A percentile compares a stretch with the other conserved stretches of the same genome.
Conservation (phyloP, 2,113 vertebrate species). For the Microcebus lehilahytsara region DNA sequence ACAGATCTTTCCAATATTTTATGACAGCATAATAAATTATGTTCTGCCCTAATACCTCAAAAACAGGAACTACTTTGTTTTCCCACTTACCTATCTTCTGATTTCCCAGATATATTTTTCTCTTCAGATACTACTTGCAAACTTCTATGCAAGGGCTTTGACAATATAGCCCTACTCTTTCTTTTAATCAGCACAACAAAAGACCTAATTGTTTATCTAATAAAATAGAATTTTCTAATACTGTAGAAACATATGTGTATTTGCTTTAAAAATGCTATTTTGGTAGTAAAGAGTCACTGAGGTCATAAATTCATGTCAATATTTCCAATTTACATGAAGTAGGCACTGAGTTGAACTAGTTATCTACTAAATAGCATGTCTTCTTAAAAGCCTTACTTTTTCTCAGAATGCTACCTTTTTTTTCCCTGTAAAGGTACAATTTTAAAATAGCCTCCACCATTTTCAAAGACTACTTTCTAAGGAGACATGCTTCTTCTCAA, state of each 20-base stretch:
- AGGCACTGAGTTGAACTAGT: not conserved
- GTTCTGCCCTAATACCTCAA: accelerated
- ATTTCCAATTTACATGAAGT: not conserved
- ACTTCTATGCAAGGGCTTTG: not conserved
- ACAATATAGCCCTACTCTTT: not conserved
- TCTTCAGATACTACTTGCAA: not conserved
- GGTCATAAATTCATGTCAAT: not conserved
- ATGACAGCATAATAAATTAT: not conserved
- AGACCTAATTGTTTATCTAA: not conserved
- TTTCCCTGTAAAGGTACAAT: not conserved
- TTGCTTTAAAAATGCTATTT: not conserved
- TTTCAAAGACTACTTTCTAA: not conserved
- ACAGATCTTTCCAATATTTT: not conserved
- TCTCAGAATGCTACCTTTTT: not conserved
- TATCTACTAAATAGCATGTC: not conserved
- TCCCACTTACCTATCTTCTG: not conserved
- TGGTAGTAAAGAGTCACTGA: not conserved
- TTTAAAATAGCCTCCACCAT: not conserved
- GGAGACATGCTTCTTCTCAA: not conserved
- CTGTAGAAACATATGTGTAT: not conserved
- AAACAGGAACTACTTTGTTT: not conserved
- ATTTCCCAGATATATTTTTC: not conserved
- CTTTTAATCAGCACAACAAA: not conserved
- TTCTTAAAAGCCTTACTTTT: not conserved
- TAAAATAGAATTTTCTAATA: not conserved